phyloP scores from a whole-genome alignment of 2,113 vertebrate species.

The Laterallus jamaicensis region DNA sequence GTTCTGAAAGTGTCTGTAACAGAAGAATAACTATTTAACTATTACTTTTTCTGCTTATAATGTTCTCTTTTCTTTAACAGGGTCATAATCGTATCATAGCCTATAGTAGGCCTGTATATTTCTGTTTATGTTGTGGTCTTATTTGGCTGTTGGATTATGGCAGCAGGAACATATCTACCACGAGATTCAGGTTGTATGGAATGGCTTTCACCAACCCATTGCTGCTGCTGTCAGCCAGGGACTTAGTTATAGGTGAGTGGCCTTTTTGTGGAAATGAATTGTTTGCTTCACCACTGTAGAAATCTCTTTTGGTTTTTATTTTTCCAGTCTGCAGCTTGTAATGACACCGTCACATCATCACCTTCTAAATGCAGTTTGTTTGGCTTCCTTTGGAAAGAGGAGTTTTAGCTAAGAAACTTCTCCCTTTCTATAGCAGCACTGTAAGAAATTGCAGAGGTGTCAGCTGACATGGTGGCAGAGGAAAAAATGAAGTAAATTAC shows the following conservation, averaged over 20 bases:
- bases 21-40: not conserved
- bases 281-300: not conserved
- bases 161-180: constrained; percentile 84
- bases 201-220: constrained; percentile 91
- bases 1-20: not conserved
- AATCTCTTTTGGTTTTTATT: too few relatives aligned
- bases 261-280: not conserved
- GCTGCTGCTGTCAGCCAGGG: constrained; percentile 90
- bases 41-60: not conserved
- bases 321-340: not conserved
- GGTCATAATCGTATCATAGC: constrained; percentile 99
- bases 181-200: constrained; percentile 90
- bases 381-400: not conserved
- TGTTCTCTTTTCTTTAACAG: constrained; percentile 65
- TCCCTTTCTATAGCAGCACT: not conserved
- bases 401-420: not conserved
- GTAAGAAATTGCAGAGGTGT: not conserved
- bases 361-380: not conserved
- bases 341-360: not conserved
- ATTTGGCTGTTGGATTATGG: constrained; percentile 96
- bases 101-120: constrained; percentile 98
- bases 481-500: too few relatives aligned
- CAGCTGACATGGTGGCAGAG: not conserved
- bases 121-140: constrained; percentile 97
- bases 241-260: constrained; percentile 92